Base-by-base conservation (phyloP, 2,888 invertebrate genomes). In the Epirrhoe tristata region DNA sequence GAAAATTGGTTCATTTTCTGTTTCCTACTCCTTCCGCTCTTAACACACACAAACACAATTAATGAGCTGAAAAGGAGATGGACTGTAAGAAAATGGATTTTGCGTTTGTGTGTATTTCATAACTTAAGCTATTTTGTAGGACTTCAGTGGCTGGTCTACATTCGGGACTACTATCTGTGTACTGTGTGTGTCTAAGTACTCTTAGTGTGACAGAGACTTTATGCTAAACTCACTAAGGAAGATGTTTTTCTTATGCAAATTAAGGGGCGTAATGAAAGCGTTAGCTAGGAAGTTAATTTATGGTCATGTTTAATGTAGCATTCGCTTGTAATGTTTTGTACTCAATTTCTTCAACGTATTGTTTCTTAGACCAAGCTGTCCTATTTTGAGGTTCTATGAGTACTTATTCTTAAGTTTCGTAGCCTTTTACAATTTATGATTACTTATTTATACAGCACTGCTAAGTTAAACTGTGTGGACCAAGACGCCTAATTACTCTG, bases 231-330 rank as follows among this genome's bases (percentile, higher is more conserved):
- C 51, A 54, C 53, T 46, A 69, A 36, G 51, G 56, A 62, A 73
- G 70, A 74, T 73, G 73, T 75, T 80, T 78, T 78, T 76, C 74
- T 75, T 74, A 81, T 80, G 81, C 73, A 79, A 82, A 81, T 78
- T 67, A 52, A 17, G 58, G 53, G 66, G 65, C 73, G 60, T 64
- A 64, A 72, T 64, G 52, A 57, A 60, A 58, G 62, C 48, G 10
- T 63, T 66, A 64, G 63, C 63, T 58, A 55, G 43, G 59, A 64
- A 59, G 55, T 63, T 64, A 65, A 67, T 69, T 63, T 59, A 65
- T 51, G 39, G 57, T 46, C 54, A 34, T 68, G 63, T 66, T 63
- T 63, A 68, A 70, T 63, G 52, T 52, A 17, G 61, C 46, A 55
- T 51, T 36, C 36, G 14, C 50, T 57, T 58, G 36, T 48, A 67